Evolutionary conservation across 2,113 vertebrate genomes (phyloP), one percentile per base, ranked within the genome.

Genomic region (Pedionomus torquatus): DNA sequence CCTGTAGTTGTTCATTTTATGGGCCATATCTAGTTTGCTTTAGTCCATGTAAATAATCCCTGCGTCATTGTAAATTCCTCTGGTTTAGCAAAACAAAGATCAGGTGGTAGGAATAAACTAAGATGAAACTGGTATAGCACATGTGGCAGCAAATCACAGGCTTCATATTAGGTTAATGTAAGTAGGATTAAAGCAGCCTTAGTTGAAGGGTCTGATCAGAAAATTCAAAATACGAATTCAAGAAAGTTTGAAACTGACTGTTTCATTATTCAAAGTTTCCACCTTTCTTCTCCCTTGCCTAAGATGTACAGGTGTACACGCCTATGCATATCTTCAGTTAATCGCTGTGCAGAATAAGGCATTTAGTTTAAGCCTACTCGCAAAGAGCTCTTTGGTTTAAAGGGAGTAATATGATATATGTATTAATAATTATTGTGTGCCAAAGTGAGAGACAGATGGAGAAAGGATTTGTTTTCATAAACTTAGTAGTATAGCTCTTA

Each of bases 391-490:
- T 55, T 83, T 68, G 64, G 44, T 87, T 92, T 51, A 71, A 92
- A 81, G 82, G 65, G 55, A 87, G 65, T 17, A 65, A 55, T 68
- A 37, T 81, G 31, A 43, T 83, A 31, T 25, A 60, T 0, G 3
- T 69, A 75, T 93, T 91, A 82, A 72, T 89, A 95, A 91, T 75
- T 79, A 82, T 69, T 49, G 1, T 52, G 57, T 84, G 57, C 80
- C 24, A 33, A 89, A 57, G 72, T 7, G 8, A 57, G 39, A 84
- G 91, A 78, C 86, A 95, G 80, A 89, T 87, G 87, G 89, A 68
- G 65, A 90, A 87, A 78, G 35, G 48, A 55, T 91, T 92, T 91
- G 57, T 61, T 93, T 92, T 90, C 78, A 93, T 87, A 81, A 95
- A 92, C 80, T 84, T 81, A 70, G 68, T 90, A 81, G 69, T 90